These are phyloP conservation scores for Allygus modestus DNA, from an alignment of 2,888 invertebrate species.

Conservation along the genomic window DNA sequence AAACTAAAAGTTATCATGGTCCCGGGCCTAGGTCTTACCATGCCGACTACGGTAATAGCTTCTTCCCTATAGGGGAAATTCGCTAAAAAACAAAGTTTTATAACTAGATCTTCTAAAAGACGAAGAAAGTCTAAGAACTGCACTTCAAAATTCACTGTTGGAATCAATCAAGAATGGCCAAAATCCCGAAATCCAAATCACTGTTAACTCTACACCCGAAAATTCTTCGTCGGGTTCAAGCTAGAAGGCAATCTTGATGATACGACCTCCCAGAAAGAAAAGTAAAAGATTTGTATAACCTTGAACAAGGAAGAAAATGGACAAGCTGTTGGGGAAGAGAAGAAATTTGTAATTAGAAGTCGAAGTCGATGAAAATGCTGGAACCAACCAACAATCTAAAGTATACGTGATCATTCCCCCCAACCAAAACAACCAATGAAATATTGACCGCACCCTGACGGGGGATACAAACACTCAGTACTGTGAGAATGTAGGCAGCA, in stretches of 20 bases:
- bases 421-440: not conserved
- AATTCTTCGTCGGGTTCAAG: not conserved
- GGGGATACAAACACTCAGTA: not conserved
- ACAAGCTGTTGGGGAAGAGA: not conserved
- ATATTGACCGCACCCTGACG: not conserved
- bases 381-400: not conserved
- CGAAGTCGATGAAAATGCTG: not conserved
- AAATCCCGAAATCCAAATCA: slow-evolving; percentile 25
- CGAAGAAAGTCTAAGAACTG: slow-evolving; percentile 16
- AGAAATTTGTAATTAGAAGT: not conserved
- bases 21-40: no score
- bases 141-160: slow-evolving; percentile 6
- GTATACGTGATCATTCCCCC: slow-evolving; percentile 14
- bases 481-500: not conserved
- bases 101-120: slow-evolving; percentile 18
- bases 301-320: slow-evolving; percentile 5
- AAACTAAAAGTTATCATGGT: no score
- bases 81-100: no score
- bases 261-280: not conserved
- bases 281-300: not conserved
- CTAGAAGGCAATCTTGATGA: not conserved
- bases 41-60: no score
- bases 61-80: no score
- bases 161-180: not conserved
- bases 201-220: slow-evolving; percentile 9